These are phyloP conservation scores for Trogon melanurus DNA, from an alignment of 2,113 vertebrate species.

Conservation along the genomic window DNA sequence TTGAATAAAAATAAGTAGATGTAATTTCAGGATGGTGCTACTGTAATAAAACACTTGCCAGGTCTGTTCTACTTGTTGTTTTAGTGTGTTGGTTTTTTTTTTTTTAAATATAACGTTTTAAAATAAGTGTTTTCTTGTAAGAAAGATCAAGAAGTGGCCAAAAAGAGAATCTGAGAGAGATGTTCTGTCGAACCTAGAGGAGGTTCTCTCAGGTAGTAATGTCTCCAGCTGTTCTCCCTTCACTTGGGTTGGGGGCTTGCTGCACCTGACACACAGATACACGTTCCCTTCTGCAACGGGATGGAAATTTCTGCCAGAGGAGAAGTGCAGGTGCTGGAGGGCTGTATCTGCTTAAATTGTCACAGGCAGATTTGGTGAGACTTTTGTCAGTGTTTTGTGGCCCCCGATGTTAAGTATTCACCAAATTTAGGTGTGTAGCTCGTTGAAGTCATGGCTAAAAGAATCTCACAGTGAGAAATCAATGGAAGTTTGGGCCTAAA, in stretches of 20 bases:
- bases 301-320: neutral
- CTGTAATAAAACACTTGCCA: constrained; percentile 1
- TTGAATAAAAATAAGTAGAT: constrained; percentile 44
- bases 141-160: neutral
- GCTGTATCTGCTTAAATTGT: neutral
- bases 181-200: neutral
- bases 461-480: neutral
- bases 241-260: neutral
- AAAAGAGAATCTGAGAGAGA: neutral
- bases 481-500: neutral
- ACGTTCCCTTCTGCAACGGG: neutral
- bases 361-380: neutral
- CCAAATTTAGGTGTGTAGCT: neutral
- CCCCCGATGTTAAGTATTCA: neutral
- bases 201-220: neutral
- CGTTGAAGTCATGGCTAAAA: neutral
- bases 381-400: neutral
- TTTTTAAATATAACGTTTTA: neutral
- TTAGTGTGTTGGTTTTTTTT: neutral
- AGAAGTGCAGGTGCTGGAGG: neutral
- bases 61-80: neutral
- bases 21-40: constrained; percentile 22
- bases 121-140: neutral
- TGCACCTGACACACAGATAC: neutral
- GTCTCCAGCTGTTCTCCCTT: neutral